Conservation (phyloP, 2,113 vertebrate species). For the Myrmecobius fasciatus region DNA sequence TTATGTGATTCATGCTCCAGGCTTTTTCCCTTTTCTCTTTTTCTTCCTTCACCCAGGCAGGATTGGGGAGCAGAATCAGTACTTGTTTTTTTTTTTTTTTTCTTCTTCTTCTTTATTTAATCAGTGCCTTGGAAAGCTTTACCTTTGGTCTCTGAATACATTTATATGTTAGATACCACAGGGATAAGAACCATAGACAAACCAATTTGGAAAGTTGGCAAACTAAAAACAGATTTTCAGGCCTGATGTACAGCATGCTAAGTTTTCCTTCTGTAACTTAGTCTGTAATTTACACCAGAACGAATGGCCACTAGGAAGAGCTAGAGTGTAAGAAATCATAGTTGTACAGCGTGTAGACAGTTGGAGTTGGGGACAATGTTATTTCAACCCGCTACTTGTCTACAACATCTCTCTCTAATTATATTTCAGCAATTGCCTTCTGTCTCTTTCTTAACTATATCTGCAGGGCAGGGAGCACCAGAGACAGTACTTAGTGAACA, state of each 20-base stretch:
- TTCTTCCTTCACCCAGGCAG: slow-evolving; percentile 49
- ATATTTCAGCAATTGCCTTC: not conserved
- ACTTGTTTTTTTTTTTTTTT: not conserved
- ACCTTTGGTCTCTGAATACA: not conserved
- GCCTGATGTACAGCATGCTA: not conserved
- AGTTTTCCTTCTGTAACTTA: not conserved
- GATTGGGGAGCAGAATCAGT: not conserved
- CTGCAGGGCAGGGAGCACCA: not conserved
- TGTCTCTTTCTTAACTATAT: not conserved
- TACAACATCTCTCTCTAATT: not conserved
- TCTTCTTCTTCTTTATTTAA: not conserved
- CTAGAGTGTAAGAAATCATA: slow-evolving; percentile 65
- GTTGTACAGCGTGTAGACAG: not conserved
- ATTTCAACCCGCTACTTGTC: not conserved
- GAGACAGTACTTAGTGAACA: not conserved
- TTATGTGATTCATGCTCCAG: slow-evolving; percentile 20
- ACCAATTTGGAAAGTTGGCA: slow-evolving; percentile 11
- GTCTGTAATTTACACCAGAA: slow-evolving; percentile 39
- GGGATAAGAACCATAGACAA: slow-evolving; percentile 40
- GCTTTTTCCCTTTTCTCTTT: not conserved
- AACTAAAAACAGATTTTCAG: not conserved
- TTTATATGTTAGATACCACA: slow-evolving; percentile 4
- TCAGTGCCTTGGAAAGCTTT: slow-evolving; percentile 31
- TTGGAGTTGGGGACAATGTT: not conserved
- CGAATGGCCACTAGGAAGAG: slow-evolving; percentile 70